Base-by-base conservation (phyloP, 1,140 invertebrate species). In the Drosophila kohkoa region DNA sequence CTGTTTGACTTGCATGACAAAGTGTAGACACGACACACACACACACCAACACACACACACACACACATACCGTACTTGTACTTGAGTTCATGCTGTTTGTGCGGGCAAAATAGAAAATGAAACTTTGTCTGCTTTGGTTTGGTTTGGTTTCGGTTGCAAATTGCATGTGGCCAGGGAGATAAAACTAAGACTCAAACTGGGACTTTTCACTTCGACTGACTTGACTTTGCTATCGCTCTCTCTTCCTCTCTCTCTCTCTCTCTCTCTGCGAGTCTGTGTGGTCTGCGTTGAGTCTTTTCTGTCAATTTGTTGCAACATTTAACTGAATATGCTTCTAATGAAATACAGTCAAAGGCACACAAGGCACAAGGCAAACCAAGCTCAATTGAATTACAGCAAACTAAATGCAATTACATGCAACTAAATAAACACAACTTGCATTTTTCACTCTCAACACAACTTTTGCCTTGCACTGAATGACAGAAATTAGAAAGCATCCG, bases 351-450 rank as follows among this genome's bases (percentile, higher is more conserved):
- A 81, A 78, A 78, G 78, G 69, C 35, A 51, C 75, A 65, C 43
- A 78, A 75, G 78, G 69, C 35, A 51, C 75, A 65, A 46, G 65
- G 16, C 57, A 8, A 54, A 32, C 16, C 30, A 46, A 46, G 43
- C 57, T 60, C 60, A 88, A 78, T 83, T 69, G 30, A 81, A 72
- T 88, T 83, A 81, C 68, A 58, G 72, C 77, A 74, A 25, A 72
- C 83, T 62, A 77, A 75, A 87, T 83, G 85, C 77, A 87, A 87
- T 87, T 87, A 88, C 70, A 67, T 72, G 70, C 70, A 64, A 77
- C 83, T 88, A 88, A 88, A 83, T 77, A 87, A 88, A 87, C 83
- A 77, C 16, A 69, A 86, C 51, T 58, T 88, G 60, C 77, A 77
- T 60, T 83, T 81, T 74, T 64, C 69, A 82, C 75, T 70, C 35